Evolutionary conservation across 2,797 vertebrate genomes (phyloP), one percentile per base, ranked within the genome.

Genomic region (Sphaeramia orbicularis): DNA sequence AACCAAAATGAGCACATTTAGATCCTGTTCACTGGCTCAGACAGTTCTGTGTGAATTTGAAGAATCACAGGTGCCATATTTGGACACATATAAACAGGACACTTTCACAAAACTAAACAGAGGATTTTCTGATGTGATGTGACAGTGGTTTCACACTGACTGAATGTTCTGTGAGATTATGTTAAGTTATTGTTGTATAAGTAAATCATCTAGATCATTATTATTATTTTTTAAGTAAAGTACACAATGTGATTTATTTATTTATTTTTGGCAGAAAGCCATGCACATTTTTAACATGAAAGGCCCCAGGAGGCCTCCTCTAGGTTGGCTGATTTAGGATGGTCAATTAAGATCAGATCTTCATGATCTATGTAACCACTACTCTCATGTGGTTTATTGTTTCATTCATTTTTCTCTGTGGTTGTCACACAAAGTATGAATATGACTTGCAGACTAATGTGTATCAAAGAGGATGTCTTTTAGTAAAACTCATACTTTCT

Each of bases 1-100:
- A 48, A 54, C 13, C 6, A 24, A 30, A 59, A 54, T 30, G 10
- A 47, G 13, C 1, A 13, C 21, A 37, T 56, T 76, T 47, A 59
- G 71, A 18, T 14, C 27, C 15, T 1, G 2, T 27, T 53, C 40
- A 35, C 43, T 21, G 21, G 69, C 48, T 19, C 14, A 54, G 54
- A 16, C 2, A 9, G 7, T 2, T n/a, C 9, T 54, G 45, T 11
- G 44, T 11, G 1, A 16, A 66, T 35, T n/a, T 60, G 37, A 59
- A 50, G 30, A 59, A 54, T 58, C 6, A 53, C 69, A 83, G 63
- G 81, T 77, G 80, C 11, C 18, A 63, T 19, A 24, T 57, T 69
- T 42, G 7, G 12, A 61, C 48, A 63, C 36, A 66, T 52, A 38
- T 27, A 1, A 12, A 45, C 27, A 63, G 10, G 4, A 27, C 24